Evolutionary conservation across 2,113 vertebrate genomes (phyloP), one percentile per base, ranked within the genome.

Genomic region (Porphyrio hochstetteri): DNA sequence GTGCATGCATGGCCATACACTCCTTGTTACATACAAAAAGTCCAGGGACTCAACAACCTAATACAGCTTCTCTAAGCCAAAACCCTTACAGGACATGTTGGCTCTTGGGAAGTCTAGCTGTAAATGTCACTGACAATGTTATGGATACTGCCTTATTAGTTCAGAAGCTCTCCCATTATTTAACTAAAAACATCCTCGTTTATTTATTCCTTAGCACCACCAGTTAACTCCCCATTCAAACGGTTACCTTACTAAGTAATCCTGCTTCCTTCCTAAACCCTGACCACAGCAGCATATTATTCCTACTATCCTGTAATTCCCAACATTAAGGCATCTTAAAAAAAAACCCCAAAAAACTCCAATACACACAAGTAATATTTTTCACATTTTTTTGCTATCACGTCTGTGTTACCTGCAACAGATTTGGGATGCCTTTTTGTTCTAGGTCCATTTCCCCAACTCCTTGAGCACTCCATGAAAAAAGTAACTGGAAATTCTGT

Each of bases 61-160:
- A 29, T 7, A 79, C 24, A 85, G 55, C 31, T 78, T 67, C 69
- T 63, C 69, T 11, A 36, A 35, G 14, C 16, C 38, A 36, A 82
- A 74, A 25, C 16, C 33, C 27, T 48, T 3, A 16, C 0, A 63
- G 17, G 63, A 33, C 17, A 63, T 6, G 0, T 4, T 56, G 75
- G 36, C 48, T 59, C 42, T 63, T 60, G 56, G 10, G 20, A 72
- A 81, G 13, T 11, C 23, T 5, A 11, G 13, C 11, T 33, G 16
- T 13, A 75, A 52, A 60, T 7, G 16, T 5, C 33, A 29, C 78
- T 56, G 52, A n/a, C 55, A 81, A 25, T 11, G 28, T 27, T 27
- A 71, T 24, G 77, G 20, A 28, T 24, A 38, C 31, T n/a, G 52
- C 13, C 9, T 60, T 42, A 42, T 4, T 24, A 36, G 29, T 19